These are phyloP conservation scores for Syrrhaptes paradoxus DNA, from an alignment of 2,113 vertebrate species.

Conservation along the genomic window DNA sequence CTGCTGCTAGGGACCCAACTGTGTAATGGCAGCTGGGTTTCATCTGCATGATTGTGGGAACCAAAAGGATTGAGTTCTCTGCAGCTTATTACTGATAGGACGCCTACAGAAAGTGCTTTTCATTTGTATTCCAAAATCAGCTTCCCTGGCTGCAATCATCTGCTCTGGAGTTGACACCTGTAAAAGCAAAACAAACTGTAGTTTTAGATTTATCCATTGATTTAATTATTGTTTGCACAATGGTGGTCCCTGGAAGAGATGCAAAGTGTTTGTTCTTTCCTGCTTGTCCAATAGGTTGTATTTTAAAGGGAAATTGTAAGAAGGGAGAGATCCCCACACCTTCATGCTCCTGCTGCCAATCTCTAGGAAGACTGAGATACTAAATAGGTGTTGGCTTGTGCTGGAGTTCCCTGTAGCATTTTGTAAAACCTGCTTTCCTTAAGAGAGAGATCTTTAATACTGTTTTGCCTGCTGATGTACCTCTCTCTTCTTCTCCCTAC, in stretches of 20 bases:
- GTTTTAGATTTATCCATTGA: neutral
- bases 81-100: neutral
- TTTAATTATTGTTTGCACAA: neutral
- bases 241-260: neutral
- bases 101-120: neutral
- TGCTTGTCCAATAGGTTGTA: neutral
- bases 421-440: neutral
- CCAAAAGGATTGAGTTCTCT: neutral
- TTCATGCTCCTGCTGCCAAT: neutral
- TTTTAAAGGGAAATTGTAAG: neutral
- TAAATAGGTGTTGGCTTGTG: neutral
- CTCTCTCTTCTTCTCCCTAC: neutral
- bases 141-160: neutral
- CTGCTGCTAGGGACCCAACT: neutral
- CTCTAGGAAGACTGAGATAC: neutral
- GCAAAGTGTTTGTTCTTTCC: neutral
- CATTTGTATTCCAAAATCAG: conserved; percentile 18
- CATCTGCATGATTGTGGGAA: neutral
- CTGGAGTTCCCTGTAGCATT: neutral
- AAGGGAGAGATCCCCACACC: neutral
- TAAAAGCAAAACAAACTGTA: neutral
- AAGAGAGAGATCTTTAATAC: neutral
- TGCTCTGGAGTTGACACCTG: neutral
- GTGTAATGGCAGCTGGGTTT: neutral
- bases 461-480: neutral